phyloP scores from a whole-genome alignment of 2,113 vertebrate genomes.

The Dasyprocta punctata region DNA sequence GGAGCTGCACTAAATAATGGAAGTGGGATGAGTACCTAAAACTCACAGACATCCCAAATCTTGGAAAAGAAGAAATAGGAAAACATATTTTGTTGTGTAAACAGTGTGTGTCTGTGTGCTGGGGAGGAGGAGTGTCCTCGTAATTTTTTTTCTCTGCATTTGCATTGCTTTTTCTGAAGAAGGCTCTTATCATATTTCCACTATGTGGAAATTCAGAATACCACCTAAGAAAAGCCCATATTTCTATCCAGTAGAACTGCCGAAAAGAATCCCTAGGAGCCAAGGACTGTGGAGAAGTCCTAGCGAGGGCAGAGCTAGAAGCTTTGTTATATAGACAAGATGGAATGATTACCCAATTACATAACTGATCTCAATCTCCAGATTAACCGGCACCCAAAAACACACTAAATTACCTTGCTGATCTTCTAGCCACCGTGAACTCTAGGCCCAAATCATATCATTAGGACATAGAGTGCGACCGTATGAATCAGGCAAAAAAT shows the following conservation, averaged over 20 bases:
- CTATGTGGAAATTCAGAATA: not conserved
- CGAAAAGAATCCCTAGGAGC: not conserved
- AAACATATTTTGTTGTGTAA: not conserved
- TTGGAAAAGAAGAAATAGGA: not conserved
- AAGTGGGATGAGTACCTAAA: not conserved
- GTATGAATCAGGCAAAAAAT: not conserved
- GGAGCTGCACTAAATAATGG: not conserved
- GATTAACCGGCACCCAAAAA: not conserved
- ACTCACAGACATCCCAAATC: not conserved
- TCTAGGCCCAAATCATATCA: not conserved
- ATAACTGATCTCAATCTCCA: constrained; percentile 14
- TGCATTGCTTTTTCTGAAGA: not conserved
- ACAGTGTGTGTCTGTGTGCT: not conserved
- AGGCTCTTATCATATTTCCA: not conserved
- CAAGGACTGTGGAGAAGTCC: not conserved
- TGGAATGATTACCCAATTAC: not conserved
- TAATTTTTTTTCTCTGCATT: not conserved
- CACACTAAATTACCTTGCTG: not conserved
- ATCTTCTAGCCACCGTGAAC: not conserved
- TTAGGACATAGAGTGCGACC: not conserved
- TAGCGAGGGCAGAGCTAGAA: not conserved
- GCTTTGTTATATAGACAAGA: not conserved
- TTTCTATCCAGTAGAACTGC: not conserved
- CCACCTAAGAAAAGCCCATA: not conserved
- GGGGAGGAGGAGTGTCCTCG: no score